A percentile compares a stretch with the other conserved stretches of the same genome.
Evolutionary conservation across 2,888 invertebrate genomes (phyloP).

Genomic region (Heliconius aoede): DNA sequence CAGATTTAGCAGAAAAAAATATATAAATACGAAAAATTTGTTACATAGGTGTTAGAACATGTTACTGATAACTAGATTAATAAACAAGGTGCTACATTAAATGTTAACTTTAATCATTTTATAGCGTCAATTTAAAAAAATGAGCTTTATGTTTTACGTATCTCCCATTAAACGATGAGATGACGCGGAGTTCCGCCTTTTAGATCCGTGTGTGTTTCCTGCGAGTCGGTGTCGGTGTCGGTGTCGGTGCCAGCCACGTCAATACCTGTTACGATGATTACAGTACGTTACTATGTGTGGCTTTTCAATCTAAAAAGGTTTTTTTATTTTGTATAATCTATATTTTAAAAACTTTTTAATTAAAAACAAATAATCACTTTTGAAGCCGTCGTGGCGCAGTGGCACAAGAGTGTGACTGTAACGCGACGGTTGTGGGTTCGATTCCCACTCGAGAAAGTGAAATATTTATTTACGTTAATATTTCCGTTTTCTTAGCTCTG

Average conservation of each 20-base stretch:
- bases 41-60: no score
- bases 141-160: slow-evolving; percentile 27
- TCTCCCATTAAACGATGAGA: slow-evolving; percentile 36
- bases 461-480: no score
- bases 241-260: not conserved
- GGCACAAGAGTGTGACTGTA: no score
- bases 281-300: slow-evolving; percentile 7
- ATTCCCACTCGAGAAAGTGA: no score
- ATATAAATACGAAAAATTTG: no score
- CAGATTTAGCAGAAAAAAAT: no score
- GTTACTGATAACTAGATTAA: no score
- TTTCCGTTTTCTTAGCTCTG: no score
- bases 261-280: slow-evolving; percentile 23
- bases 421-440: no score
- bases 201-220: slow-evolving; percentile 52
- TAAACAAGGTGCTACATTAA: not conserved
- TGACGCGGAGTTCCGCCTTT: slow-evolving; percentile 59
- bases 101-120: not conserved
- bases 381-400: no score
- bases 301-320: not conserved
- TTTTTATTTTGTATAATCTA: not conserved
- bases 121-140: not conserved
- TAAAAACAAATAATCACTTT: no score
- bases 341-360: no score
- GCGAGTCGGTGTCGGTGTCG: slow-evolving; percentile 34